Evolutionary conservation across 2,113 vertebrate species (phyloP).

Genomic region (Apus apus): DNA sequence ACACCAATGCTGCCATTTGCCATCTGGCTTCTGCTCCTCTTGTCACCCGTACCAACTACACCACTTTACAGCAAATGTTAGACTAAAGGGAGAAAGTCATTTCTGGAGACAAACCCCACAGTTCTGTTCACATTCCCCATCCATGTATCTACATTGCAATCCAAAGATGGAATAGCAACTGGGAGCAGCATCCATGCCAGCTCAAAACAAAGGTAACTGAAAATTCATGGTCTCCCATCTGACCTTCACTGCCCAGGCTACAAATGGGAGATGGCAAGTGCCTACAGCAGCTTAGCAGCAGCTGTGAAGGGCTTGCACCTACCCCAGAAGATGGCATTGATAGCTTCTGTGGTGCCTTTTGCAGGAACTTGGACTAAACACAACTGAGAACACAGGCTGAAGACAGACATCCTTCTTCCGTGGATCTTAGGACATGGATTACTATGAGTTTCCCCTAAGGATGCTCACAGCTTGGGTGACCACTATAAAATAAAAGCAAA

Average conservation of each 20-base stretch:
- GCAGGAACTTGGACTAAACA: neutral
- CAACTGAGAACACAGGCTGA: neutral
- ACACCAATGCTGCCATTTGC: neutral
- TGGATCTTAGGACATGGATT: fast-evolving
- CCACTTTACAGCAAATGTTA: neutral
- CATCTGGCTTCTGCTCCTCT: neutral
- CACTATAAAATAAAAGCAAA: neutral
- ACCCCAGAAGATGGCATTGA: neutral
- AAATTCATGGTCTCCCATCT: neutral
- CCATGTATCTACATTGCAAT: fast-evolving
- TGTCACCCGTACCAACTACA: neutral
- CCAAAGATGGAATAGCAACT: neutral
- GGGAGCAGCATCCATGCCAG: neutral
- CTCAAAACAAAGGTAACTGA: neutral
- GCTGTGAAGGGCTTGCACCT: neutral
- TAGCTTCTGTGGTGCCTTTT: neutral
- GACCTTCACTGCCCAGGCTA: neutral
- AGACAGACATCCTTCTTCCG: neutral
- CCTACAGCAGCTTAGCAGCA: neutral
- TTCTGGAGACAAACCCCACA: neutral
- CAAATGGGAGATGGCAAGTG: neutral
- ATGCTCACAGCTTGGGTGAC: neutral
- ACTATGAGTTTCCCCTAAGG: neutral
- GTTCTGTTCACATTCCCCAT: neutral
- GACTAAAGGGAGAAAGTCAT: neutral